Percentiles rank a stretch among this genome's conserved stretches.
phyloP scores from a whole-genome alignment of 2,797 vertebrate genomes.

The Sebastes kiyomatsui region DNA sequence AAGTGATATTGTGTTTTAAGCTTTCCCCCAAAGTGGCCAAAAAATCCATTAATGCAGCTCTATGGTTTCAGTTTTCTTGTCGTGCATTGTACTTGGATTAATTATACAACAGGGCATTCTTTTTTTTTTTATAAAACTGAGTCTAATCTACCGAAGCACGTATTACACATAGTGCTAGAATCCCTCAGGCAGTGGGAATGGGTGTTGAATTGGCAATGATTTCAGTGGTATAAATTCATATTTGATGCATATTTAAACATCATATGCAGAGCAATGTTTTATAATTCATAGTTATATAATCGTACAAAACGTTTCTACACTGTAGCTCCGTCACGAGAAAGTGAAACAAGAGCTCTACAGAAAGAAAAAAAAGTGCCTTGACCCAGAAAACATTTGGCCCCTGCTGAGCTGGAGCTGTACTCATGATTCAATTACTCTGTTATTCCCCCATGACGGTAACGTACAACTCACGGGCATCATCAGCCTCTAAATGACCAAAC shows the following conservation, averaged over 20 bases:
- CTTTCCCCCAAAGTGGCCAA: not conserved
- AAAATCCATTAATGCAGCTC: not conserved
- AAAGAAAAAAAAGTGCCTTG: not conserved
- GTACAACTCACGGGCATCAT: slow-evolving; percentile 28
- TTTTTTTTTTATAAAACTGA: not conserved
- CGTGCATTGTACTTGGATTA: not conserved
- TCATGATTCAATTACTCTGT: slow-evolving; percentile 10
- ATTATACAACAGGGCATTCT: not conserved
- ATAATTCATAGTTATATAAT: slow-evolving; percentile 13
- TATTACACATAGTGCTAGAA: not conserved
- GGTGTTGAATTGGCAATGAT: not conserved
- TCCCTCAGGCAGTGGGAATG: not conserved
- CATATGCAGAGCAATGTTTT: not conserved
- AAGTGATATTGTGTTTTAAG: not conserved
- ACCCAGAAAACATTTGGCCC: slow-evolving; percentile 37
- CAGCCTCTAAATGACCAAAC: slow-evolving; percentile 38
- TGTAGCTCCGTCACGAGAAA: not conserved
- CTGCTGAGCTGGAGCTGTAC: slow-evolving; percentile 10
- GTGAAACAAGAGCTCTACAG: not conserved
- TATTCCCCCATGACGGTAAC: not conserved
- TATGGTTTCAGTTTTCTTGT: not conserved
- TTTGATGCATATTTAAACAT: slow-evolving; percentile 6
- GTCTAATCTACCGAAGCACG: not conserved
- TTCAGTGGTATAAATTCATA: not conserved
- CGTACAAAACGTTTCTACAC: not conserved